Evolutionary conservation across 2,113 vertebrate species (phyloP), one percentile per base, ranked within the genome.

Genomic region (Cottus gobio): DNA sequence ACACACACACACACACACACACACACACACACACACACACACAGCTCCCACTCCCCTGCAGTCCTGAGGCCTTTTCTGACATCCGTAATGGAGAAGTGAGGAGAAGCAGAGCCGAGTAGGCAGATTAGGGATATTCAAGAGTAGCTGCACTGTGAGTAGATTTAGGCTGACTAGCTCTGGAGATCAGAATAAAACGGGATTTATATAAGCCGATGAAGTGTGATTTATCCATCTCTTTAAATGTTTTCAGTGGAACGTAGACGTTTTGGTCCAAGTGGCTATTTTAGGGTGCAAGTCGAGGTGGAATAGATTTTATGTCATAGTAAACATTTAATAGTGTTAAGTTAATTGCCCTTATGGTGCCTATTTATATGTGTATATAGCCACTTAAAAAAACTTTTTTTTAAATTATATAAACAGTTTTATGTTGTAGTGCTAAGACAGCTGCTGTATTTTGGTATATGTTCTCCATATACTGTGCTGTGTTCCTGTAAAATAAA

Each of bases 61-160:
- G 64, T 70, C 64, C 68, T n/a, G 12, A 26, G 63, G 71, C 63
- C 54, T 30, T 66, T 83, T 83, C 71, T 84, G 75, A 84, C 72
- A 88, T 74, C 69, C 2, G 16, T 31, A 72, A 46, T 15, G 30
- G 42, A 79, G 36, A 54, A 78, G 75, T 87, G 79, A 83, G 34
- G 24, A 80, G 73, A 86, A 58, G 66, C 73, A 88, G 79, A 88
- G 84, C 81, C 67, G 58, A 70, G 67, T 80, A 84, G 62, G 72
- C 64, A 80, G 79, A 85, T 88, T 76, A 83, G 22, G 44, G 75
- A 67, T 34, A 44, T 75, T 82, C 42, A 81, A 77, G 69, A 67
- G 42, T 50, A 75, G 67, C 42, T 66, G 36, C 34, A 46, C 31
- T 63, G 61, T 8, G 68, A 75, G 75, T 18, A 68, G 79, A 75